These are phyloP conservation scores for Salvelinus fontinalis DNA, from an alignment of 2,113 vertebrate species.

Conservation along the genomic window DNA sequence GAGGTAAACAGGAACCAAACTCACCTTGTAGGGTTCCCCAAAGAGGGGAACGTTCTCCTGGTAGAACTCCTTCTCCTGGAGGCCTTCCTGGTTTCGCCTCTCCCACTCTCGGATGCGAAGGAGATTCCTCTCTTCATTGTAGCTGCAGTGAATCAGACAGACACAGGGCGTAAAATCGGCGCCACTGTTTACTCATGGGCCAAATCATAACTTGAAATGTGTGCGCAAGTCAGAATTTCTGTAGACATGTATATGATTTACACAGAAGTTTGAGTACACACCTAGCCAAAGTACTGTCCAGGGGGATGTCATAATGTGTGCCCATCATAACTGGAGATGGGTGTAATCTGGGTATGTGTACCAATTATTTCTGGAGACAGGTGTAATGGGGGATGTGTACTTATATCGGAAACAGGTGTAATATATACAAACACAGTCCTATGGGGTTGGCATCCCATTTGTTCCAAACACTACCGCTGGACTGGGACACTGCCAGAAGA, in stretches of 20 bases:
- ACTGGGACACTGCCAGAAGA: conserved; percentile 18
- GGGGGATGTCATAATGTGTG: no score
- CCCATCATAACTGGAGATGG: no score
- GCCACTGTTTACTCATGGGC: no score
- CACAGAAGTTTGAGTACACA: no score
- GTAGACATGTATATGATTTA: no score
- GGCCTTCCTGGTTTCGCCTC: conserved; percentile 84
- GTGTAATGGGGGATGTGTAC: no score
- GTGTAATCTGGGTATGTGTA: no score
- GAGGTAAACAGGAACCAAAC: not conserved
- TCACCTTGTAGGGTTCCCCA: conserved; percentile 92
- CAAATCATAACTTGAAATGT: no score
- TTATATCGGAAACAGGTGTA: not conserved
- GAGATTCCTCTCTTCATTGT: conserved; percentile 89
- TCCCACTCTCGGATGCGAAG: conserved; percentile 88
- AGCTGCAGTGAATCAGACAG: conserved; percentile 64
- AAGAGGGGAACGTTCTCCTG: conserved; percentile 83
- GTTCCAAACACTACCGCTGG: conserved; percentile 38
- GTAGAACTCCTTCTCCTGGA: conserved; percentile 77
- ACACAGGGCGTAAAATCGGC: not conserved
- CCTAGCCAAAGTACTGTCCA: no score
- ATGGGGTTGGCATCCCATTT: conserved; percentile 51
- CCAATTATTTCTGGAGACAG: no score
- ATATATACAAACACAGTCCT: conserved; percentile 32
- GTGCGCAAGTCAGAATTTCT: no score